Base-by-base conservation (phyloP, 2,797 vertebrate genomes). In the Leuciscus waleckii region DNA sequence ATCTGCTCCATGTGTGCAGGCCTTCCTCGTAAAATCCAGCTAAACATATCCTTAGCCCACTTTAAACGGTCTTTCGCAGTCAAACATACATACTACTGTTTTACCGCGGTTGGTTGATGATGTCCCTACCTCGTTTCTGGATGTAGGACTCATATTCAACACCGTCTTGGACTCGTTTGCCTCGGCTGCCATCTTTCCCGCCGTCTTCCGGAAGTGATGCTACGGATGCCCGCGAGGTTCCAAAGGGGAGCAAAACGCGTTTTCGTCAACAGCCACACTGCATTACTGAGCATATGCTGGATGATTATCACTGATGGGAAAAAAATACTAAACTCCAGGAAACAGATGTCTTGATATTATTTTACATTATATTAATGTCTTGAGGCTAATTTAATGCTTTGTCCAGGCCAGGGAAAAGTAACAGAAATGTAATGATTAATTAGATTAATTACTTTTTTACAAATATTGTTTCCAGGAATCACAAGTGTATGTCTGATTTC, bases 151-250 rank as follows among this genome's bases (percentile, higher is more conserved):
- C 37, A 87, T 37, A 65, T 88, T 81, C 23, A 82, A 65, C 67
- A 61, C 78, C 71, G 78, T 83, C 76, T 86, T 70, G 54, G 29
- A 46, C 46, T 89, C 68, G 76, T 89, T 89, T 54, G 87, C 46
- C 79, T 91, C 86, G 2, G 88, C 79, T 87, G 90, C 91, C 91
- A 92, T 92, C 17, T 91, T 91, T 84, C 21, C 65, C 39, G 39
- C 80, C 54, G 80, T 84, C 56, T 78, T 79, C 86, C 87, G 85
- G 75, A 84, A 89, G 26, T 87, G 78, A 67, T 17, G 21, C 88
- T 90, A 92, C 90, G 87, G 90, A 1, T 17, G 26, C 75, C 75
- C 26, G 51, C 26, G 51, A 70, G 81, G 67, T 7, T 46, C 69
- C 13, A 37, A 7, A 41, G 3, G 7, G 56, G 21, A 71, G 21